Conservation (phyloP, 64 coral and sea anemone genomes). For the Astreopora myriophthalma region DNA sequence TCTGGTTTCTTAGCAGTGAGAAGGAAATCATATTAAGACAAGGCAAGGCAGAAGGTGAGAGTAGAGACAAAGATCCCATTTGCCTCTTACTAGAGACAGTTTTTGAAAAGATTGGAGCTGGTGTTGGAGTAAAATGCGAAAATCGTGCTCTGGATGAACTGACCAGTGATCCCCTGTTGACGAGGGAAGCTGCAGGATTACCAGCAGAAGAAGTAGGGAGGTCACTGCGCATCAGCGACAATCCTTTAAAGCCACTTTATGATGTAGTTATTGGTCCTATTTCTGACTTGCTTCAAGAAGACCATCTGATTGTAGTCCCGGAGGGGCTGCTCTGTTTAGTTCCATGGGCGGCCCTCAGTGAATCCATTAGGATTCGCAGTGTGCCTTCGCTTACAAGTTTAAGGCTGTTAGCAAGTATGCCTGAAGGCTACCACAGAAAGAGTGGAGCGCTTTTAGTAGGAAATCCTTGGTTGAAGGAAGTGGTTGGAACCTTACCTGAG, state of each 20-base stretch:
- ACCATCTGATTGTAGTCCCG: neutral
- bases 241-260: neutral
- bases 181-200: neutral
- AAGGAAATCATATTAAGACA: neutral
- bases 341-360: neutral
- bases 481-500: neutral
- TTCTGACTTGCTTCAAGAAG: neutral
- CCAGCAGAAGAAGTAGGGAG: neutral
- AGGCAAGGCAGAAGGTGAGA: neutral
- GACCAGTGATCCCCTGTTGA: neutral
- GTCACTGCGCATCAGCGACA: neutral
- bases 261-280: neutral
- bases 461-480: neutral
- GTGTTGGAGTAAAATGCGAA: neutral
- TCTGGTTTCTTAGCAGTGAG: neutral
- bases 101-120: neutral
- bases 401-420: neutral
- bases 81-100: no score
- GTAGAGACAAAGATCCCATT: neutral
- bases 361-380: neutral
- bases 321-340: constrained; percentile 6
- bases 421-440: neutral
- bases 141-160: neutral
- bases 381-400: constrained; percentile 4
- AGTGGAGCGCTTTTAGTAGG: neutral